Evolutionary conservation across 2,113 vertebrate genomes (phyloP).

Genomic region (Dinomys branickii): DNA sequence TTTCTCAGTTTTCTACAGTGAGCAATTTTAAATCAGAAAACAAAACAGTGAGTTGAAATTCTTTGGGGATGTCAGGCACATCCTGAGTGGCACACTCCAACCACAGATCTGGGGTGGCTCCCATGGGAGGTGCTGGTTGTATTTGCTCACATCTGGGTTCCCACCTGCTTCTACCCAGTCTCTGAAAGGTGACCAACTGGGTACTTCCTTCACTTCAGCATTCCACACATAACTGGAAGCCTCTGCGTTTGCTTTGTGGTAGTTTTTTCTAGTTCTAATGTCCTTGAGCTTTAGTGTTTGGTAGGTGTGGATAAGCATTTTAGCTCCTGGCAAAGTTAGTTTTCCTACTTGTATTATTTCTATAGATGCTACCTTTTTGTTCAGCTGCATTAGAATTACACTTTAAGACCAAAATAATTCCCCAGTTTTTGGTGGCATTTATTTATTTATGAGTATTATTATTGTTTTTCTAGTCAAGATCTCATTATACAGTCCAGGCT

Average conservation of each 20-base stretch:
- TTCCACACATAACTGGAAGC: neutral
- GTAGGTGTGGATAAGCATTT: neutral
- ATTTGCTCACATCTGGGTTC: neutral
- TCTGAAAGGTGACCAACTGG: neutral
- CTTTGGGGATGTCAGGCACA: neutral
- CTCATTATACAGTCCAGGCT: neutral
- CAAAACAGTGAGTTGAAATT: neutral
- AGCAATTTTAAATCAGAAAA: neutral
- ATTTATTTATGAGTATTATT: neutral
- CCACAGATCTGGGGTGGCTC: neutral
- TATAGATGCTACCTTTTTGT: neutral
- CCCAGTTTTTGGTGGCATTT: neutral
- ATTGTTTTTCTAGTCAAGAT: neutral
- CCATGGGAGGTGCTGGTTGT: neutral
- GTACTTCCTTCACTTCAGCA: neutral
- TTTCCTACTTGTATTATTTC: neutral
- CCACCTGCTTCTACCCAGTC: neutral
- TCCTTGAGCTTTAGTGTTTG: neutral
- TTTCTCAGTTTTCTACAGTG: neutral
- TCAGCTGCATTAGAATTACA: neutral
- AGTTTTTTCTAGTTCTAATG: neutral
- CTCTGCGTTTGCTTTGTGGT: neutral
- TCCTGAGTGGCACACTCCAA: neutral
- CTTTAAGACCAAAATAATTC: constrained; percentile 48
- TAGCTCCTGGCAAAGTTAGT: neutral